These are phyloP conservation scores for Mamestra configurata DNA, from an alignment of 1,140 invertebrate genomes.

Conservation along the genomic window DNA sequence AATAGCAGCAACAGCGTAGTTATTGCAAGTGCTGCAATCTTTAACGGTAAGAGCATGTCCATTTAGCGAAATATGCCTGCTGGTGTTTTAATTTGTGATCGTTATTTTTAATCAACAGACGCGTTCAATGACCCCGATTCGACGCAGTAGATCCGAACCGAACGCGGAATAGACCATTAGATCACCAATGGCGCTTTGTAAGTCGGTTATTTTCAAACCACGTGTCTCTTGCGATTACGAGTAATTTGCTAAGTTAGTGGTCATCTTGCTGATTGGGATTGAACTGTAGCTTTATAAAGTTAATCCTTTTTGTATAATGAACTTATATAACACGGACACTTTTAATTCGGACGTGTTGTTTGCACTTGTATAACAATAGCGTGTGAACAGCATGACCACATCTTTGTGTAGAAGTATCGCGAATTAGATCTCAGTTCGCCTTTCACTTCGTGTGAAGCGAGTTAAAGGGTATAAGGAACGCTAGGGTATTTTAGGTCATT, in stretches of 20 bases:
- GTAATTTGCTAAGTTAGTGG: no score
- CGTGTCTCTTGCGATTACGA: background rate
- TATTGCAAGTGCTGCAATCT: conserved; percentile 52
- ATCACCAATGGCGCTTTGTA: conserved; percentile 42
- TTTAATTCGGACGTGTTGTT: conserved; percentile 56
- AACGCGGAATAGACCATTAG: conserved; percentile 61
- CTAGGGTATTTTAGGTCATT: conserved; percentile 73
- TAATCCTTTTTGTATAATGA: conserved; percentile 52
- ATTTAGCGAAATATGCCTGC: conserved; percentile 53
- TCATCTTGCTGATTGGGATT: background rate
- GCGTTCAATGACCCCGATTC: conserved; percentile 63
- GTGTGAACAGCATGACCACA: conserved; percentile 69
- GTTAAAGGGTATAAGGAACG: conserved; percentile 71
- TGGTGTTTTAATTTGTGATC: conserved; percentile 61
- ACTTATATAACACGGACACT: conserved; percentile 62
- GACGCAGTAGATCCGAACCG: conserved; percentile 59
- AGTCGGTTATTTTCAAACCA: conserved; percentile 5
- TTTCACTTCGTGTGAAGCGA: conserved; percentile 78
- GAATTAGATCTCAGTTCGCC: conserved; percentile 75
- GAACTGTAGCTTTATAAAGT: conserved; percentile 13
- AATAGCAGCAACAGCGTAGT: conserved; percentile 42
- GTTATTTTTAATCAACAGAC: conserved; percentile 69
- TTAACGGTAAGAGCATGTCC: conserved; percentile 42
- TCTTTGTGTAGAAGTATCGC: conserved; percentile 64
- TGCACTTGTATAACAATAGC: conserved; percentile 65